Evolutionary conservation across 2,888 invertebrate genomes (phyloP).

Genomic region (Melangyna quadrimaculata): DNA sequence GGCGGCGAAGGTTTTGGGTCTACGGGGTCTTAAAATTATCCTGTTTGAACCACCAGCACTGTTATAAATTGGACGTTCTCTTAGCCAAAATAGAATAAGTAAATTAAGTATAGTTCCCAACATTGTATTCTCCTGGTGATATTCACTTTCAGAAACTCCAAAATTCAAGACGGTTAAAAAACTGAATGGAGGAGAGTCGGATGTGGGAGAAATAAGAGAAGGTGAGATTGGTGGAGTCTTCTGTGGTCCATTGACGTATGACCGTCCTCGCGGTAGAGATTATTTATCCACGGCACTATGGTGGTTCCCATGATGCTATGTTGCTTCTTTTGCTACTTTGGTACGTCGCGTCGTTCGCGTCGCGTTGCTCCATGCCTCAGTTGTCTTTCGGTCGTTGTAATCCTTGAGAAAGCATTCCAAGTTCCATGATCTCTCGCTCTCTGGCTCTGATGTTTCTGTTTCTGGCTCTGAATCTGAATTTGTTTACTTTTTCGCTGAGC

Average conservation of each 20-base stretch:
- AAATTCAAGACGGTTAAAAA: not conserved
- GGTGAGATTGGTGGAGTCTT: conserved; percentile 63
- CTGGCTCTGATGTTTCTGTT: no score
- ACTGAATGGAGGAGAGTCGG: not conserved
- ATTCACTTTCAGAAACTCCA: not conserved
- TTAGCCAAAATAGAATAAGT: no score
- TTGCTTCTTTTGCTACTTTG: conserved; percentile 14
- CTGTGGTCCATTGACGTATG: conserved; percentile 71
- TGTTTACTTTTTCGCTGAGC: conserved; percentile 27
- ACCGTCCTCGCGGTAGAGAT: conserved; percentile 66
- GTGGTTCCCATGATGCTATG: conserved; percentile 63
- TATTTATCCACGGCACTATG: conserved; percentile 58
- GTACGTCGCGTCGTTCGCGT: not conserved
- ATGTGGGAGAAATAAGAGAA: conserved; percentile 2
- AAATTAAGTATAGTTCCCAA: no score
- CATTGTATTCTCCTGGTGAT: not conserved
- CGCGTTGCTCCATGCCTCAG: not conserved
- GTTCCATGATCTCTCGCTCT: conserved; percentile 64
- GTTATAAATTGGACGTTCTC: no score
- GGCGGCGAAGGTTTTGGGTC: no score
- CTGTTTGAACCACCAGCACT: no score
- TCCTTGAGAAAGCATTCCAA: conserved; percentile 69
- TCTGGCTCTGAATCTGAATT: not conserved
- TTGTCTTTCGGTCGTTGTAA: conserved; percentile 29
- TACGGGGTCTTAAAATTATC: no score